Evolutionary conservation across 2,113 vertebrate species (phyloP), one percentile per base, ranked within the genome.

Genomic region (Pseudolaguvia tuberculata): DNA sequence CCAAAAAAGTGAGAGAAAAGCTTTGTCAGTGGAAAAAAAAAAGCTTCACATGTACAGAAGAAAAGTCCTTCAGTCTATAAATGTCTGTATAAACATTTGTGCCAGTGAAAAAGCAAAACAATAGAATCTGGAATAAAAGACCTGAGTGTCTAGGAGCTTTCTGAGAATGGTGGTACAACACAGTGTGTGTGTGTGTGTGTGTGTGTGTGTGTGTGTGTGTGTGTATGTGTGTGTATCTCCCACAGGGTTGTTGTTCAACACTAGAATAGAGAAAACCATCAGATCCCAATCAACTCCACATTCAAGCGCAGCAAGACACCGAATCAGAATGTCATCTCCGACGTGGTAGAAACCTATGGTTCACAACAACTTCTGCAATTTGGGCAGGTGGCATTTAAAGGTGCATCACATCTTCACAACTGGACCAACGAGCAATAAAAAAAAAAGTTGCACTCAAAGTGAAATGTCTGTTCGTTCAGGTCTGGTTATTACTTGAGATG

Each of bases 171-270:
- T 65, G 51, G 17, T 7, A 17, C n/a, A 14, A 21, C 63, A 56
- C 62, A n/a, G n/a, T n/a, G n/a, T n/a, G n/a, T n/a, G n/a, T n/a
- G n/a, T n/a, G n/a, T n/a, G n/a, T n/a, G n/a, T 68, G 47, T 35
- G 3, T 35, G 31, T 35, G 31, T 35, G 31, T 35, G 31, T 35
- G 31, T 35, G 31, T 35, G 31, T 42, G 39, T 42, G 39, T 42
- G 39, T 42, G 39, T 42, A 8, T 42, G 39, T 42, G 39, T 45
- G 69, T 35, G 53, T 11, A 7, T 42, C 42, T 53, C 72, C 53
- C 56, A 23, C 52, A 31, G 56, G 68, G 68, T 69, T 62, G 65
- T 70, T 76, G 52, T 78, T 18, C 29, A 70, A 56, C 56, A 53
- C 5, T 29, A 72, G 51, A 45, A 35, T 61, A 27, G 39, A 50